Evolutionary conservation across 1,140 invertebrate species (phyloP), one percentile per base, ranked within the genome.

Genomic region (Archivesica marissinica): DNA sequence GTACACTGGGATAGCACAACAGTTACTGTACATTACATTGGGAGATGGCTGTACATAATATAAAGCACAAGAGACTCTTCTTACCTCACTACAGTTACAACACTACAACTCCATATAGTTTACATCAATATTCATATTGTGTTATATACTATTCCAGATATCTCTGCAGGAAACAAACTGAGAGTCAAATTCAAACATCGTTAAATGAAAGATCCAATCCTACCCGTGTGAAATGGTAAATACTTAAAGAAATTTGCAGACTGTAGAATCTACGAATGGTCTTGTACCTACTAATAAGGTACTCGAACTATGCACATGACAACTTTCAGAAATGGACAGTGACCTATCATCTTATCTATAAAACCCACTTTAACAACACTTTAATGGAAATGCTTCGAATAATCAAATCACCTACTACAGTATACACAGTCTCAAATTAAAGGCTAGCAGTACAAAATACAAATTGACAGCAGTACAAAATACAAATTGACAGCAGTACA

Each of bases 291-390:
- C 41, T n/a, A 59, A 28, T 17, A 28, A 28, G 35, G 38, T 41
- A 39, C 64, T 66, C 23, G n/a, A 15, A 9, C 35, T 7, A 11
- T 66, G 13, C 17, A 39, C 35, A 66, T 66, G 64, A 66, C 64
- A 66, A 66, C 64, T 66, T 66, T 66, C 38, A 66, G n/a, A 66
- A 6, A 66, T 28, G 25, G 4, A 39, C 20, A 66, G 38, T 20
- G 41, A 66, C 33, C 41, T 38, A 66, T 66, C 64, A 7, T 64
- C 59, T 66, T 66, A 66, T 66, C 64, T 66, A 30, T 66, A 20
- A 66, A 39, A 66, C 28, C 28, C 7, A 64, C 35, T 66, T 66
- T 39, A 66, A 66, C 64, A 9, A 66, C 64, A 66, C 35, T 39
- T 66, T 13, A 41, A 66, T 66, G 64, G 33, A 38, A 66, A 39